Percentiles rank a stretch among this genome's conserved stretches.
Conservation (phyloP, 2,888 invertebrate species). For the Galeruca laticollis region DNA sequence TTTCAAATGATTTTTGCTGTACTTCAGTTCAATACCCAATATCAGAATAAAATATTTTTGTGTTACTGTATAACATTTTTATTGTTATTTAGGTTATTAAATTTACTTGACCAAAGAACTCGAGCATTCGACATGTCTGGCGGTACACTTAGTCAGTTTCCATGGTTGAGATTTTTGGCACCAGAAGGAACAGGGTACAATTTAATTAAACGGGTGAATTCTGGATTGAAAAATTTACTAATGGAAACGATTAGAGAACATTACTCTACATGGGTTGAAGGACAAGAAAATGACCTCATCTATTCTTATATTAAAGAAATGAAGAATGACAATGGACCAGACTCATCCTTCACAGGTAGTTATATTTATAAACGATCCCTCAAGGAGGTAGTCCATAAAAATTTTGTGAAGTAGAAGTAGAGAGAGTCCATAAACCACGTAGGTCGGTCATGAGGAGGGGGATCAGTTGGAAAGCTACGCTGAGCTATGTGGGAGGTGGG, state of each 20-base stretch:
- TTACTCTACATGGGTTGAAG: constrained; percentile 65
- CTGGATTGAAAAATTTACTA: constrained; percentile 69
- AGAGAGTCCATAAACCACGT: too few species aligned
- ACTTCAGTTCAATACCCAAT: too few species aligned
- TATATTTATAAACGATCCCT: too few species aligned
- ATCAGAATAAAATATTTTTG: too few species aligned
- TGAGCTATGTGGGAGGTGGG: too few species aligned
- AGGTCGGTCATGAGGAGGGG: too few species aligned
- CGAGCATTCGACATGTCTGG: constrained; percentile 67
- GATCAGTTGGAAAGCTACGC: too few species aligned
- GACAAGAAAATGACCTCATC: constrained; percentile 71
- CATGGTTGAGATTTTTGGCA: constrained; percentile 74
- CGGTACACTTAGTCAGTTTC: constrained; percentile 70
- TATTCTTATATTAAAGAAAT: constrained; percentile 75
- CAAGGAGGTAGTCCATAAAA: too few species aligned
- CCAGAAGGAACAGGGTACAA: constrained; percentile 74
- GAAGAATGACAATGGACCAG: constrained; percentile 60
- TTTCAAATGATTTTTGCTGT: too few species aligned
- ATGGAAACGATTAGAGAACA: constrained; percentile 72
- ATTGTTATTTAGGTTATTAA: constrained; percentile 66
- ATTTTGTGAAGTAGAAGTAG: too few species aligned
- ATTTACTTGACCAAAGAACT: constrained; percentile 68
- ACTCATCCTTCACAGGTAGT: constrained; percentile 68
- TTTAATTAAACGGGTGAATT: constrained; percentile 70
- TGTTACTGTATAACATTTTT: too few species aligned